Evolutionary conservation across 2,113 vertebrate genomes (phyloP), one percentile per base, ranked within the genome.

Genomic region (Neogale vison): DNA sequence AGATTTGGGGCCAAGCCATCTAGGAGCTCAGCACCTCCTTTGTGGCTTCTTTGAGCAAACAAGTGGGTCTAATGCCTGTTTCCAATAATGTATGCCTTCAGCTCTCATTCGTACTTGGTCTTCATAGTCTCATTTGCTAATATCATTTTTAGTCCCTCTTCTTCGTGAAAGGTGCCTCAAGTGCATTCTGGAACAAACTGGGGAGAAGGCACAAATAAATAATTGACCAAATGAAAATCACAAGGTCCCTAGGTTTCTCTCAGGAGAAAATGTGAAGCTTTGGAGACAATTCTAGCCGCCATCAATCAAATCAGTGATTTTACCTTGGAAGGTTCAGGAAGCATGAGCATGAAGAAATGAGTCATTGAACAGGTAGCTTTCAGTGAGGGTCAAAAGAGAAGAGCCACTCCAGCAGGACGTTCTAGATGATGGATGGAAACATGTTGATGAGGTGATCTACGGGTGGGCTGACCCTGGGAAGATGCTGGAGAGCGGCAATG

Each of bases 341-440:
- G 42, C 63, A 50, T 1, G 50, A 42, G 29, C 23, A 21, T 57
- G 20, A 85, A 42, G 21, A 57, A 31, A 29, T 3, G 13, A 57
- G 63, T 45, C 74, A 3, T 4, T 36, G 63, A 79, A 47, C 59
- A 29, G 26, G 34, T 1, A 29, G 74, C 7, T 50, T 5, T 57
- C 24, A 50, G 4, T 6, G 20, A 47, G n/a, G 14, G 63, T 39
- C 10, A 0, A 36, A 67, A 80, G 14, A 52, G 6, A 47, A 3
- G 10, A 83, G 24, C 42, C 4, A 6, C 42, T 10, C 0, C 1
- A 18, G 31, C 6, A 10, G 12, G 0, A 29, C 4, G 1, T 12
- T 65, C 61, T 63, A 6, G 7, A 8, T 20, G 11, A 45, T 6
- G 15, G 11, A 29, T 2, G 23, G 14, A 42, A 26, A 31, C 12